Evolutionary conservation across 2,888 invertebrate species (phyloP), one percentile per base, ranked within the genome.

Genomic region (Helicoverpa assulta): DNA sequence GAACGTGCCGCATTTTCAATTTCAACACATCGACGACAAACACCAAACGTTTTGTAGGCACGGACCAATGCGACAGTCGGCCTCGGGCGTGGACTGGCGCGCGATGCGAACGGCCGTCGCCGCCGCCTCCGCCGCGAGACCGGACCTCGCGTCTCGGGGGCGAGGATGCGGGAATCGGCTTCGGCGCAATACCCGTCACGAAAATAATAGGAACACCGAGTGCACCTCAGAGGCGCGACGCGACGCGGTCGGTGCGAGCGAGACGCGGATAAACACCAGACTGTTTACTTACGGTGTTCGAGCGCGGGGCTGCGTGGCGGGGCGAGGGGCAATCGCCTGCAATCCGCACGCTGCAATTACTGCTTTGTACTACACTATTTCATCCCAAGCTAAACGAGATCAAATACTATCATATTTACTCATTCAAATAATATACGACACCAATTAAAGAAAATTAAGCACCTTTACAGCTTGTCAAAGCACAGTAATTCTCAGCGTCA

Each of bases 181-280:
- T 95, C 94, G 94, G 95, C 96, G 96, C 95, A 95, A 95, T 95
- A 95, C 95, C 95, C 95, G 95, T 95, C 95, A 95, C 95, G 94
- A 95, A 95, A 95, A 95, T 95, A 95, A 95, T 95, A 95, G 95
- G 95, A 95, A 94, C 95, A 92, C 92, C 91, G 94, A 95, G 95
- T 95, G 95, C 95, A 95, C 95, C 95, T 95, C 94, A 92, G 92
- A 96, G 96, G 95, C 96, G 94, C 94, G 95, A 93, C 93, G 89
- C 94, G 94, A 90, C 93, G 93, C 93, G 94, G 93, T 93, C 95
- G 95, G 95, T 94, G 95, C 88, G 95, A 95, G 95, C 95, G 95
- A 95, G 95, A 95, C 95, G 95, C 94, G 95, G 94, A 95, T 95
- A 95, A 95, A 95, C 95, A 95, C 94, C 94, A 95, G 94, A 95